Evolutionary conservation across 1,140 invertebrate species (phyloP), one percentile per base, ranked within the genome.

Genomic region (Uloborus diversus): DNA sequence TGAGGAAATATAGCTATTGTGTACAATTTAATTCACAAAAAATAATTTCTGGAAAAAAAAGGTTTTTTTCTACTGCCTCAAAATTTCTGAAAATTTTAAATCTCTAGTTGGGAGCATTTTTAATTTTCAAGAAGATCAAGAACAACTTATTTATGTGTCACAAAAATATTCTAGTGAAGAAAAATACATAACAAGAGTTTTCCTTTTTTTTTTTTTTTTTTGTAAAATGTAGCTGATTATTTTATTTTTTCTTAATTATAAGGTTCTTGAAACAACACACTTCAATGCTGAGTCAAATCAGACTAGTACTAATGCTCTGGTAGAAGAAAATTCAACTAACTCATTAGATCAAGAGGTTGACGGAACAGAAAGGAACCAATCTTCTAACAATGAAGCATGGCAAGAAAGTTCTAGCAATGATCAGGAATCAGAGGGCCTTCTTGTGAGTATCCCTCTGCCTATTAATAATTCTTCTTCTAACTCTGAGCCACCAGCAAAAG

Each of bases 401-500:
- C 71, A 47, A 2, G 37, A 28, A 23, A 28, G 42, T 33, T 13
- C 20, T 14, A 49, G 7, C 35, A 61, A 79, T 25, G 20, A 33
- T 20, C n/a, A 79, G 57, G 13, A 53, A 42, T 20, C 47, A 28
- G 42, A 14, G 14, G 20, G 13, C 32, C 30, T 61, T 13, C 20
- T 56, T 9, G 53, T 56, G 9, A 32, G 49, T 30, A 57, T 23
- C 2, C 23, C 62, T 30, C 2, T 20, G 17, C 25, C 53, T 9
- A 27, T 27, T 25, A 57, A 42, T 17, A 61, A 53, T 69, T 13
- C 37, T 25, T 33, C 61, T 13, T 37, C 9, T 33, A 47, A 64
- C 35, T 59, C 37, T 32, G 62, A 79, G 53, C 76, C 76, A 20
- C 76, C 56, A 7, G 0, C 35, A 13, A 79, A 79, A 61, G 64